Base-by-base conservation (phyloP, 2,888 invertebrate species). In the Helicoverpa assulta region DNA sequence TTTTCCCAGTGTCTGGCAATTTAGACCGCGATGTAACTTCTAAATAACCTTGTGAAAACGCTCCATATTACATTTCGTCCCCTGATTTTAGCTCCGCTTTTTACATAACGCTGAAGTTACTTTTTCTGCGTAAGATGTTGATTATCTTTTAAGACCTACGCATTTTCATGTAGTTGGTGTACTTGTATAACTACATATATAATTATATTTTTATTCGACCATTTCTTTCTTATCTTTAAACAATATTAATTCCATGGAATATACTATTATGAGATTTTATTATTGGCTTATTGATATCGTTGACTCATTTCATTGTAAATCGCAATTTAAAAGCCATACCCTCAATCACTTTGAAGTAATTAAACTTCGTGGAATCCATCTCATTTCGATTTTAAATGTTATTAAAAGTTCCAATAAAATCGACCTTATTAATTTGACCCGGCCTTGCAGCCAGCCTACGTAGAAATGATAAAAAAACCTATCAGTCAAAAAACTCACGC, bases 31-130 rank as follows among this genome's bases (percentile, higher is more conserved):
- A 33, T 19, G 70, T 76, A 62, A 76, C 55, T 70, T 76, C 29
- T 53, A 66, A 70, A 66, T 76, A 66, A 76, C 75, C 76, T 76
- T 70, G 51, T n/a, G 47, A 16, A 52, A 29, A 19, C 57, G 50
- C 21, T 50, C 43, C 26, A 21, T 37, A 21, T 52, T 50, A 65
- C 54, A 18, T 54, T 70, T 59, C 51, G 43, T 58, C 59, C 60
- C 40, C n/a, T 37, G 26, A 60, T 57, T 62, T 65, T 50, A 69
- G 68, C 59, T 40, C 57, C 12, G 47, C 37, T 65, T 75, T 73
- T 70, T 53, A 62, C 76, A 62, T 61, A 70, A 70, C 14, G 29
- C 54, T 55, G 56, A 52, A 14, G 21, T 73, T 37, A 16, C 53
- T 10, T 67, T 67, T 53, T 57, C 16, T 19, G 8, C n/a, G 29